Evolutionary conservation across 2,888 invertebrate genomes (phyloP).

Genomic region (Bedellia somnulentella): DNA sequence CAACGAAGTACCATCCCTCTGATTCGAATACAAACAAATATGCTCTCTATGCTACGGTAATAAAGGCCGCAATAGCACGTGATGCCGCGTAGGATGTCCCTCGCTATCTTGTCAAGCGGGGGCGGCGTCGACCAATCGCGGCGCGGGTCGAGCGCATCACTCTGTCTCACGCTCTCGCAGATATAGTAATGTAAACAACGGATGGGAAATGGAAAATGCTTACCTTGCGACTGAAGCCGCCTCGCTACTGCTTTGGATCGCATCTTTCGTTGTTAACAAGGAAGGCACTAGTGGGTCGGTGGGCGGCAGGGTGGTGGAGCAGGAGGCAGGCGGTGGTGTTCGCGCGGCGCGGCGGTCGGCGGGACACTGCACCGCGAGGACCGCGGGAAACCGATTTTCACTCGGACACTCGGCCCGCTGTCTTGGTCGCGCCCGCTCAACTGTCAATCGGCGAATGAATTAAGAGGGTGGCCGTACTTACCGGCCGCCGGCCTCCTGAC

Average conservation of each 20-base stretch:
- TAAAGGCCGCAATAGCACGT: constrained; percentile 17
- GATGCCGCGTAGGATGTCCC: constrained; percentile 39
- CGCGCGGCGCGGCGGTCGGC: constrained; percentile 53
- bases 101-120: constrained; percentile 57
- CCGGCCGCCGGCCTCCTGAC: constrained; percentile 1
- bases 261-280: constrained; percentile 55
- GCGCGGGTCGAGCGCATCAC: constrained; percentile 39
- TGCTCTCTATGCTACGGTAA: constrained; percentile 14
- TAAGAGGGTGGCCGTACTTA: constrained; percentile 5
- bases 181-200: too few relatives aligned
- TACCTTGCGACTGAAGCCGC: constrained; percentile 70
- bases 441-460: constrained; percentile 24
- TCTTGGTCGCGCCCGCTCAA: constrained; percentile 39
- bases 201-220: constrained; percentile 25
- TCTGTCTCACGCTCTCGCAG: constrained; percentile 46
- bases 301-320: constrained; percentile 34
- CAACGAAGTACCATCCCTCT: constrained; percentile 54
- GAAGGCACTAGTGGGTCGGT: constrained; percentile 22
- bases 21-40: constrained; percentile 14
- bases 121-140: constrained; percentile 47
- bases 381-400: constrained; percentile 57
- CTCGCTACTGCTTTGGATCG: constrained; percentile 73
- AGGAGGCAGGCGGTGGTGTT: constrained; percentile 14
- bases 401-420: constrained; percentile 48
- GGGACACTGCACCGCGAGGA: constrained; percentile 58